Conservation (phyloP, 2,888 invertebrate species). For the Creontiades dilutus region DNA sequence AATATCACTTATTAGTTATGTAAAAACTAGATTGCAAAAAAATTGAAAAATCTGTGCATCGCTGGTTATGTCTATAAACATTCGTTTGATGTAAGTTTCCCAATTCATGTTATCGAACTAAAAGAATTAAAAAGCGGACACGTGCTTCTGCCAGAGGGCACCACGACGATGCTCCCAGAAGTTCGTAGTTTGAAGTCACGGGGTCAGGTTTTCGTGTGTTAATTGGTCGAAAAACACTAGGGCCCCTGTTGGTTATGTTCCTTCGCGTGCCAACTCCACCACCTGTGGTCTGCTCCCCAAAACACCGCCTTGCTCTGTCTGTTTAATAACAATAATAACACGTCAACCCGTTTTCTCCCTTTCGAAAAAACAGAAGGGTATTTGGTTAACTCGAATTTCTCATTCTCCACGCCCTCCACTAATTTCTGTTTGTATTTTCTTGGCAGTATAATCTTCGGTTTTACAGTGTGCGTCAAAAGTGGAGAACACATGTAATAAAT, state of each 20-base stretch:
- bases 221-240: conserved; percentile 6
- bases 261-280: conserved; percentile 32
- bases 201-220: conserved; percentile 32
- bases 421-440: conserved; percentile 18
- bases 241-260: conserved; percentile 4
- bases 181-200: neutral
- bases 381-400: neutral
- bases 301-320: neutral
- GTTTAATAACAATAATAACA: conserved; percentile 59
- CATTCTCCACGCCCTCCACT: neutral
- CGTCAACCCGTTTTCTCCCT: conserved; percentile 23
- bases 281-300: neutral
- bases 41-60: too few species aligned
- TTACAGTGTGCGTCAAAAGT: neutral
- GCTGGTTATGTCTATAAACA: too few species aligned
- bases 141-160: neutral
- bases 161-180: neutral
- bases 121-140: neutral
- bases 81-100: too few species aligned
- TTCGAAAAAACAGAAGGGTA: neutral
- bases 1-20: too few species aligned
- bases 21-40: too few species aligned
- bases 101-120: neutral
- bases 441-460: conserved; percentile 1
- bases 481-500: neutral